A percentile compares a stretch with the other conserved stretches of the same genome.
These are phyloP conservation scores for Silurus aristotelis DNA, from an alignment of 2,797 vertebrate species.

Conservation along the genomic window DNA sequence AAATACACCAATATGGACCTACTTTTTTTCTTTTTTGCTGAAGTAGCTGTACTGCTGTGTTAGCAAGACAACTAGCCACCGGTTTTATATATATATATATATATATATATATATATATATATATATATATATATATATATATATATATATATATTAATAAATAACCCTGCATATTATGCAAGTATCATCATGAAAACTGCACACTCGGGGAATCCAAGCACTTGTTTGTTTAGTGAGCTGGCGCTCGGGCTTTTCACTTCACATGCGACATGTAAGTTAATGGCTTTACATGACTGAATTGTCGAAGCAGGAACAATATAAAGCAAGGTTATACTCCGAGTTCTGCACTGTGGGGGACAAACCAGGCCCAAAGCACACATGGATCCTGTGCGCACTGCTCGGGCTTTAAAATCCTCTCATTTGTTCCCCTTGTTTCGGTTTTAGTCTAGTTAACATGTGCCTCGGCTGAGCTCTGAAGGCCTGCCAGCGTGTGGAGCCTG, in stretches of 20 bases:
- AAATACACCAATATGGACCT: not conserved
- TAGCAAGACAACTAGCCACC: not conserved
- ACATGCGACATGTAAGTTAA: not conserved
- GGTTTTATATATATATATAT: not conserved
- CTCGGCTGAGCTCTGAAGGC: not conserved
- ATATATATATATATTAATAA: too few relatives aligned
- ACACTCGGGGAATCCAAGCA: constrained; percentile 8
- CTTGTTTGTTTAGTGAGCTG: constrained; percentile 38
- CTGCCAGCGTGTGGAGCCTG: not conserved
- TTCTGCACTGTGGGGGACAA: not conserved
- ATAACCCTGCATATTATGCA: not conserved
- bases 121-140: too few relatives aligned
- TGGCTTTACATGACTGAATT: not conserved
- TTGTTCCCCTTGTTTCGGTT: not conserved
- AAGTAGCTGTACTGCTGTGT: not conserved
- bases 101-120: too few relatives aligned
- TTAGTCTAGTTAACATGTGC: not conserved
- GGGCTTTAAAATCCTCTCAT: not conserved
- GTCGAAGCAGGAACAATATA: not conserved
- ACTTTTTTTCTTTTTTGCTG: not conserved
- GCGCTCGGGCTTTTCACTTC: constrained; percentile 6
- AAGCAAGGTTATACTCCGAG: not conserved
- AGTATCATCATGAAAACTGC: not conserved
- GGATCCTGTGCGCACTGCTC: not conserved
- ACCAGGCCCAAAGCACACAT: too few relatives aligned